Evolutionary conservation across 2,113 vertebrate species (phyloP), one percentile per base, ranked within the genome.

Genomic region (Onychostoma macrolepis): DNA sequence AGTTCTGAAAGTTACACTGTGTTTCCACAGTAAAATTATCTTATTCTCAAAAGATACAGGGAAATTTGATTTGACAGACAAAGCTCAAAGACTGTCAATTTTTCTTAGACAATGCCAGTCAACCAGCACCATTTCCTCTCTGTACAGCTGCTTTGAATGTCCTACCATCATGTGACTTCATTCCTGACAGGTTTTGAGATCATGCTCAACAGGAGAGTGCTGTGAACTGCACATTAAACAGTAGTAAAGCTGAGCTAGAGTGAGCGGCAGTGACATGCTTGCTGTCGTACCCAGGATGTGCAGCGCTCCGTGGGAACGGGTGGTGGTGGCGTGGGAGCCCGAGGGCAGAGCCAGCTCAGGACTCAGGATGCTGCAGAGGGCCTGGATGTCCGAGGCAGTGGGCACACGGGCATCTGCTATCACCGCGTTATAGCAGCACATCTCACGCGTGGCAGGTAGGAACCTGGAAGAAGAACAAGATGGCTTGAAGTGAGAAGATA

Each of bases 361-460:
- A 87, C 98, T 98, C 36, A 99, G 95, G 90, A 99, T 97, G 90
- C 97, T 97, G 85, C 98, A 99, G 87, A 97, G 96, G 48, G 96
- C 94, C 86, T 98, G 98, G 85, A 99, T 95, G 87, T 99, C 97
- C 21, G 98, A 91, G 80, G 95, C 95, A 41, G 96, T 96, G 19
- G 97, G 97, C 92, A 99, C 95, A 77, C 98, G 96, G 84, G 98
- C 98, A 88, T 99, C 98, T 0, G 98, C 98, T 85, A 98, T 97
- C 78, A 99, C 98, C 0, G 98, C 97, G 13, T 99, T 99, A 92
- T 99, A 99, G 90, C 98, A 99, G 97, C 97, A 97, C 92, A 99
- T 94, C 85, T 99, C 98, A 90, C 94, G 95, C 2, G 96, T 93
- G 65, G 93, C 96, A 3, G 97, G 97, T 72, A 96, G 93, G 92